phyloP scores from a whole-genome alignment of 2,113 vertebrate genomes.

The Petromus typicus region DNA sequence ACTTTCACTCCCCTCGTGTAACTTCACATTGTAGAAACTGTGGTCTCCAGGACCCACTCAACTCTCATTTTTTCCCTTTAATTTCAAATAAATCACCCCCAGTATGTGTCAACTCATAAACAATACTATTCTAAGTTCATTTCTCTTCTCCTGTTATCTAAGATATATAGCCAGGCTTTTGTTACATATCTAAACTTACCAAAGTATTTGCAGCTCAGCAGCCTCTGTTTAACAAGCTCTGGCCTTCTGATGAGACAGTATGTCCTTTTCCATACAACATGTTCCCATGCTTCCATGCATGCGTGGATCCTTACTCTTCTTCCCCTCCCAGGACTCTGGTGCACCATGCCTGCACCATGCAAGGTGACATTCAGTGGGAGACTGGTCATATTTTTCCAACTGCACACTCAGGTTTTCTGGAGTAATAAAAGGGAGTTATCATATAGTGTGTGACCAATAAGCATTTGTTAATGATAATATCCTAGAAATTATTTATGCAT shows the following conservation, averaged over 20 bases:
- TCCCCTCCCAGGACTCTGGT: not conserved
- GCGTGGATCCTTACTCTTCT: not conserved
- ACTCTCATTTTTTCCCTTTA: not conserved
- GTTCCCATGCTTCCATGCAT: not conserved
- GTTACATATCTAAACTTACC: not conserved
- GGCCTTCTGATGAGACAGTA: not conserved
- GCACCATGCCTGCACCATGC: not conserved
- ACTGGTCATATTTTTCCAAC: not conserved
- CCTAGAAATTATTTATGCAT: not conserved
- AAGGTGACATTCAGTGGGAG: too few relatives aligned
- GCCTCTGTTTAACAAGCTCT: not conserved
- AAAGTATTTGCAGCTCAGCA: not conserved
- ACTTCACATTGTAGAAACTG: fast-evolving
- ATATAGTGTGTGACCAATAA: not conserved
- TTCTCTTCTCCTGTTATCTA: not conserved
- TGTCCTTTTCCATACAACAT: not conserved
- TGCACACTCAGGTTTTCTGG: not conserved
- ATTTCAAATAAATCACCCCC: not conserved
- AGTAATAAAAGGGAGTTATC: not conserved
- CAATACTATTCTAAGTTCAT: not conserved
- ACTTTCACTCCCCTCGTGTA: not conserved
- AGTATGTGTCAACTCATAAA: not conserved
- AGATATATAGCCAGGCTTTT: not conserved
- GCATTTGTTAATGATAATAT: not conserved
- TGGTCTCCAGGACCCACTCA: not conserved